Conservation (phyloP, 2,888 invertebrate genomes). For the Sinodicranocentrus sp. region DNA sequence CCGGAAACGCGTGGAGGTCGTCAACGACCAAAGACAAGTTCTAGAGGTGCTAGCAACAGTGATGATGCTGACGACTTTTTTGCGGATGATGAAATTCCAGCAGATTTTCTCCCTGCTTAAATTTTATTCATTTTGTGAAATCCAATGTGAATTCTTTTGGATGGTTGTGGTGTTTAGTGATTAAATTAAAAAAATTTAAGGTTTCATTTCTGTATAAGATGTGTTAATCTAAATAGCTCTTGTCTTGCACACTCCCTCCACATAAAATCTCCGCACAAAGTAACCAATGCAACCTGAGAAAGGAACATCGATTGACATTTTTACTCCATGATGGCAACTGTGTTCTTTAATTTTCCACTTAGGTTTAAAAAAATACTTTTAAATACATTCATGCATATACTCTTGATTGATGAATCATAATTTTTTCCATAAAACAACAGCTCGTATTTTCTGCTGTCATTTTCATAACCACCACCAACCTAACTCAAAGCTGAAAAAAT, state of each 20-base stretch:
- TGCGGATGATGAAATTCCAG: constrained; percentile 86
- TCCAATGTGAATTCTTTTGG: background rate
- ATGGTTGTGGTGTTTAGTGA: background rate
- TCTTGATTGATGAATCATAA: too few species aligned
- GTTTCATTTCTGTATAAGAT: background rate
- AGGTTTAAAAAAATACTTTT: too few species aligned
- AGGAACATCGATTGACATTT: too few species aligned
- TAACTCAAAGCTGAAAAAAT: too few species aligned
- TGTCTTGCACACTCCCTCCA: background rate
- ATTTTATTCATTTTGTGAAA: background rate
- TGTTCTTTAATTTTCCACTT: too few species aligned
- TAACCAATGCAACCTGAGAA: too few species aligned
- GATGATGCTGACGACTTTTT: constrained; percentile 83
- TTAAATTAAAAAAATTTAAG: background rate
- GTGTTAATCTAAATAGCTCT: background rate
- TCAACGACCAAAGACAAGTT: constrained; percentile 42
- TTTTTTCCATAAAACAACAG: too few species aligned
- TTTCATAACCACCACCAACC: too few species aligned
- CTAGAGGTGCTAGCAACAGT: constrained; percentile 32
- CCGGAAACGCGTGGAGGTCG: constrained; percentile 38
- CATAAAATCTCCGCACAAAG: too few species aligned
- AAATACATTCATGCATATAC: too few species aligned
- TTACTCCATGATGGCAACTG: too few species aligned
- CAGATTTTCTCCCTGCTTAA: constrained; percentile 86
- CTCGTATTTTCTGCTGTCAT: too few species aligned